Percentiles rank a stretch among this genome's conserved stretches.
phyloP scores from a whole-genome alignment of 2,797 vertebrate genomes.

The Anolis apletophallus region DNA sequence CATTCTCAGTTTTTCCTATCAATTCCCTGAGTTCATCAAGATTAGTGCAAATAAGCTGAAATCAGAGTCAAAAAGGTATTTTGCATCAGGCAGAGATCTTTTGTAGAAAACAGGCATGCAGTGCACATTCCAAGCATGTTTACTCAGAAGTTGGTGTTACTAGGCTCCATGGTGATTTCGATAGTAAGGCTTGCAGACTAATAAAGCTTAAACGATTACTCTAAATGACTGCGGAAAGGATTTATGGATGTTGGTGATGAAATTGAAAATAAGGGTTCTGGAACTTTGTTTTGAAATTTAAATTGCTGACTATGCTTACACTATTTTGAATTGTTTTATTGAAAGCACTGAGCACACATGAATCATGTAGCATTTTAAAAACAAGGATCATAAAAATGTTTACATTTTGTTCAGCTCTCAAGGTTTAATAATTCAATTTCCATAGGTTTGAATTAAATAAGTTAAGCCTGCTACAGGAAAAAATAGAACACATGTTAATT shows the following conservation, averaged over 20 bases:
- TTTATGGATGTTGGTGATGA: not conserved
- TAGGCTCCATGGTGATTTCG: not conserved
- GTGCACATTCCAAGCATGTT: conserved; percentile 43
- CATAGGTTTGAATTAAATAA: not conserved
- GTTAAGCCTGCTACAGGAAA: not conserved
- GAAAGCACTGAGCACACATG: not conserved
- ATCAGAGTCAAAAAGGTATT: conserved; percentile 71
- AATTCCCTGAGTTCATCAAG: conserved; percentile 94
- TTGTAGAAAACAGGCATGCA: conserved; percentile 69
- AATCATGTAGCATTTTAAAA: not conserved
- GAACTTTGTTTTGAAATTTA: not conserved
- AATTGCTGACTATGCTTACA: not conserved
- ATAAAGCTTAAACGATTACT: conserved; percentile 39
- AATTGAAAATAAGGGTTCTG: not conserved
- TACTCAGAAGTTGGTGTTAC: not conserved
- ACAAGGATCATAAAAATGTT: not conserved
- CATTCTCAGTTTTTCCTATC: conserved; percentile 95
- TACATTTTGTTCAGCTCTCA: not conserved
- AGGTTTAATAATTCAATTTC: not conserved
- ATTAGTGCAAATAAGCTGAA: conserved; percentile 96
- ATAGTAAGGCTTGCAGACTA: conserved; percentile 12
- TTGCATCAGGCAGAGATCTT: conserved; percentile 66
- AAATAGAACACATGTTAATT: not conserved
- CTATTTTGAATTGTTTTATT: not conserved
- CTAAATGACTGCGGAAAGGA: not conserved